These are phyloP conservation scores for Ptiloglossa arizonensis DNA, from an alignment of 1,140 invertebrate species.

Conservation along the genomic window DNA sequence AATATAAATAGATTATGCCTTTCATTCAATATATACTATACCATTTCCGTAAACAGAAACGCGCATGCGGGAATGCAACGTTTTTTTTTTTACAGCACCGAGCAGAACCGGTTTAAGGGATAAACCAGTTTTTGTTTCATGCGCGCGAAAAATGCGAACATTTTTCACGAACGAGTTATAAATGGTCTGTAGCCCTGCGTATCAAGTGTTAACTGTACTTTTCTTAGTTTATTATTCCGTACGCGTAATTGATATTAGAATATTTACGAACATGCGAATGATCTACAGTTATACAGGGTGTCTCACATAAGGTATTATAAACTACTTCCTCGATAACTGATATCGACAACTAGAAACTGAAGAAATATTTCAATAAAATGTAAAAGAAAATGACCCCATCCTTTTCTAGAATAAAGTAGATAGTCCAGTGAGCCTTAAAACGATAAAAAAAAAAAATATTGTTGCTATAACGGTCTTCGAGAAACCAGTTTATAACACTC, in stretches of 20 bases:
- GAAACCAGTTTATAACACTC: neutral
- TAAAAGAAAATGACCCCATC: too few species aligned
- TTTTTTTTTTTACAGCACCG: neutral
- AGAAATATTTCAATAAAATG: too few species aligned
- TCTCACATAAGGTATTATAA: neutral
- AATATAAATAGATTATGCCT: neutral
- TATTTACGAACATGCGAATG: neutral
- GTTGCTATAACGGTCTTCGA: neutral
- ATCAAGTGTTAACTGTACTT: conserved; percentile 3
- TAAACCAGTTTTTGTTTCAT: conserved; percentile 21
- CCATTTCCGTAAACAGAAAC: neutral
- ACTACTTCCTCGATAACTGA: neutral
- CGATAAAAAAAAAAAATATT: neutral
- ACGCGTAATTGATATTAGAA: neutral
- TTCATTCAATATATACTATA: neutral
- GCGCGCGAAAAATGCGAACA: neutral
- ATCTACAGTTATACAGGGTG: neutral
- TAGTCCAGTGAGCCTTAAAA: too few species aligned
- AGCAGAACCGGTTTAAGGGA: conserved; percentile 23
- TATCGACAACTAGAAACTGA: too few species aligned
- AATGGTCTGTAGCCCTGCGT: neutral
- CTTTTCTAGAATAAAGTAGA: too few species aligned
- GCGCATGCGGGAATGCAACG: neutral
- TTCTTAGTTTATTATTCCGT: conserved; percentile 3
- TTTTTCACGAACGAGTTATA: neutral